Evolutionary conservation across 2,888 invertebrate species (phyloP).

Genomic region (Mesorhabditis spiculigera): DNA sequence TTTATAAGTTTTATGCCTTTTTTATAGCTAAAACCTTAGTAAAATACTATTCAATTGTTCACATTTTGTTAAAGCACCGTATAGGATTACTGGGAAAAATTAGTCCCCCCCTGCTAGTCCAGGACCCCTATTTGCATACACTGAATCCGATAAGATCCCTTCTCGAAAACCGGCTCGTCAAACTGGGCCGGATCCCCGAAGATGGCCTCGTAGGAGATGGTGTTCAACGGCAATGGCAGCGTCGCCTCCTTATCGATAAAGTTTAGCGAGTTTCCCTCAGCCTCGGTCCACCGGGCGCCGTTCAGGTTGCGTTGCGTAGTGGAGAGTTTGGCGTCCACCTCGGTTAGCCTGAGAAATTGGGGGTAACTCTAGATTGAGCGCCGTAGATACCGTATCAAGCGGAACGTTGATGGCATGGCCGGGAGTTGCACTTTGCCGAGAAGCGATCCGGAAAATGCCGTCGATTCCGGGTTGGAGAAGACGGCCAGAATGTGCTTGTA

Average conservation of each 20-base stretch:
- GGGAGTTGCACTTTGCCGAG: not conserved
- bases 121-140: not conserved
- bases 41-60: no score
- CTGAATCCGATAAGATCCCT: not conserved
- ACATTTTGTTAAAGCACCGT: no score
- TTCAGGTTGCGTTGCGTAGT: constrained; percentile 1
- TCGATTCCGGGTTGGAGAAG: not conserved
- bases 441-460: not conserved
- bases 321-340: not conserved
- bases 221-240: not conserved
- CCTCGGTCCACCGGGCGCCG: not conserved
- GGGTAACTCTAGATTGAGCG: no score
- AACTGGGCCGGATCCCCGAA: not conserved
- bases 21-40: no score
- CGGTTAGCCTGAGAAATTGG: no score
- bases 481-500: not conserved
- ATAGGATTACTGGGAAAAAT: not conserved
- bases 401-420: not conserved
- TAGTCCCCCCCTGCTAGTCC: not conserved
- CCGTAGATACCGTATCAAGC: not conserved
- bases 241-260: not conserved
- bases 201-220: constrained; percentile 4
- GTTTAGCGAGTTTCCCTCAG: not conserved
- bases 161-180: not conserved
- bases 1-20: no score